A percentile compares a stretch with the other conserved stretches of the same genome.
Evolutionary conservation across 2,888 invertebrate species (phyloP).

Genomic region (Tillus elongatus): DNA sequence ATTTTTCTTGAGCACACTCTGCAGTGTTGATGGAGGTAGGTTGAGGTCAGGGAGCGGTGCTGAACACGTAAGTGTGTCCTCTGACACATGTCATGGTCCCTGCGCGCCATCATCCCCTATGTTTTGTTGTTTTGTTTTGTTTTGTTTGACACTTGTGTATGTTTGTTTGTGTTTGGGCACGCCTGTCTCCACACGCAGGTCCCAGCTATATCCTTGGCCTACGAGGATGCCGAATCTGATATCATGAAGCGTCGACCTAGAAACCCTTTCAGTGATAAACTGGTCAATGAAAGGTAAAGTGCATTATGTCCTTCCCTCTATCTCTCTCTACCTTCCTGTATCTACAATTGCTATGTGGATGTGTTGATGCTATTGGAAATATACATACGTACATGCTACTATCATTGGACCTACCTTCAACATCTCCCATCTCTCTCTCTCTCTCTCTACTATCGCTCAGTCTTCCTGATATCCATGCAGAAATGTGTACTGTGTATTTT

Average conservation of each 20-base stretch:
- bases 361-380: no score
- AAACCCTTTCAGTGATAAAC: conserved; percentile 95
- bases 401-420: no score
- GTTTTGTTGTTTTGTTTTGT: conserved; percentile 35
- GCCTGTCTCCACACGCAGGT: conserved; percentile 52
- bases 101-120: conserved; percentile 13
- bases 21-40: no score
- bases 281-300: conserved; percentile 93
- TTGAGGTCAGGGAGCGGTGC: conserved; percentile 37
- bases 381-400: no score
- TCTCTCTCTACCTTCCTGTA: neutral
- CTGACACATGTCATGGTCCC: no score
- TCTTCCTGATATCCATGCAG: no score
- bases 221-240: conserved; percentile 97
- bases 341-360: neutral
- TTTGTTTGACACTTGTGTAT: conserved; percentile 37
- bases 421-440: no score
- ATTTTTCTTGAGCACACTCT: no score
- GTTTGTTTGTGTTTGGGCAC: conserved; percentile 37
- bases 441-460: no score
- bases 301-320: conserved; percentile 14
- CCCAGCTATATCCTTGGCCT: conserved; percentile 97
- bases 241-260: conserved; percentile 98
- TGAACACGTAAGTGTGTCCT: conserved; percentile 33
- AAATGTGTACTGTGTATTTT: no score